A percentile compares a stretch with the other conserved stretches of the same genome.
Conservation (phyloP, 2,888 invertebrate species). For the Fabriciana adippe region DNA sequence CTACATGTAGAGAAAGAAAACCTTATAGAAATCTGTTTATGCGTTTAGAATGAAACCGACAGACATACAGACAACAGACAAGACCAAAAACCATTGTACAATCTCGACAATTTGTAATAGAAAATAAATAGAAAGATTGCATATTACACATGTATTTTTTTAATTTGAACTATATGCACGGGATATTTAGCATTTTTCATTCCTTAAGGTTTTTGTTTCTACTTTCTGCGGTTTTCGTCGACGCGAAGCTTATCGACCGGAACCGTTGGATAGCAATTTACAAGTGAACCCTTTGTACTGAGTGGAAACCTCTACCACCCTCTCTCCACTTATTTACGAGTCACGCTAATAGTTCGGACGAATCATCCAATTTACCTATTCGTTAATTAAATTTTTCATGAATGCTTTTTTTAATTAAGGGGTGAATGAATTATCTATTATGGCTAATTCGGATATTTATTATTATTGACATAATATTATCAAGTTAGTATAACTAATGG, state of each 20-base stretch:
- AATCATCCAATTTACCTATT: slow-evolving; percentile 35
- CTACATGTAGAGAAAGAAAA: no score
- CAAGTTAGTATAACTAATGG: slow-evolving; percentile 1
- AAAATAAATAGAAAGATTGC: no score
- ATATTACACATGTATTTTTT: no score
- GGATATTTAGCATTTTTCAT: background rate
- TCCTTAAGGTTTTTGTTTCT: slow-evolving; percentile 14
- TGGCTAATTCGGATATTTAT: background rate
- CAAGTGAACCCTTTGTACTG: slow-evolving; percentile 56
- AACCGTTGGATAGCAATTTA: slow-evolving; percentile 53
- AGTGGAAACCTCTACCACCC: slow-evolving; percentile 51
- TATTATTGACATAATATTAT: background rate
- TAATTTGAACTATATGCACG: no score
- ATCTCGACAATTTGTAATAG: no score
- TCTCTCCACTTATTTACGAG: slow-evolving; percentile 49
- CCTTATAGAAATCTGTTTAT: no score
- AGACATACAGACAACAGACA: no score
- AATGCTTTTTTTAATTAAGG: background rate
- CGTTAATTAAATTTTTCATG: slow-evolving; percentile 8
- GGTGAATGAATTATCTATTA: background rate
- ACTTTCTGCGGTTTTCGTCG: slow-evolving; percentile 22
- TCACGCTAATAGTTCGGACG: slow-evolving; percentile 20
- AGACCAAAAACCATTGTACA: no score
- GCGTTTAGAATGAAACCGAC: no score
- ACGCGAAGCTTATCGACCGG: slow-evolving; percentile 54